Evolutionary conservation across 2,888 invertebrate species (phyloP), one percentile per base, ranked within the genome.

Genomic region (Chorisops tibialis): DNA sequence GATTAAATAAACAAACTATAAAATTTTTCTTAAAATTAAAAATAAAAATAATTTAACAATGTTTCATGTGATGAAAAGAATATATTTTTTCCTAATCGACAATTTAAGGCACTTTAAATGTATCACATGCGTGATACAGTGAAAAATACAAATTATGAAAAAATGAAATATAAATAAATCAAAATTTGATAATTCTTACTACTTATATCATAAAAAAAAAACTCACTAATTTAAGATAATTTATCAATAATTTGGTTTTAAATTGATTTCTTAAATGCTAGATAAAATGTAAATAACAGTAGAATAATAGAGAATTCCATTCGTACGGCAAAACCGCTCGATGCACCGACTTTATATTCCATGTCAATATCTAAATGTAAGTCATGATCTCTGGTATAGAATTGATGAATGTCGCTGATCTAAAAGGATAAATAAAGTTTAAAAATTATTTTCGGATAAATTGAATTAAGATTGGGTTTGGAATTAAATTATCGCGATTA

Each of bases 331-430:
- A 43, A 19, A 16, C 45, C 45, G 16, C 65, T 63, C 39, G 76
- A 70, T 56, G 74, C 73, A 62, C 79, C 78, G 72, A 77, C 76
- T 71, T 78, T 78, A 56, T 77, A 77, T 72, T 79, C 79, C 76
- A 77, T 76, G 64, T 79, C 79, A 51, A 78, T 72, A 52, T 76
- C 78, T 7, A 75, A 69, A 22, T 75, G 74, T 63, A 78, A 70
- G 65, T 81, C 78, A n/a, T 83, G 83, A 65, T 85, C 84, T 37
- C 85, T 78, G 0, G 87, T 87, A 77, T 86, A 86, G 77, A 88
- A 88, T 72, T 86, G 87, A 78, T 87, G 87, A 61, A 87, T 84
- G 70, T 87, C 87, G 71, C 87, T 87, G 43, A 87, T 86, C 85
- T 85, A 77, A 2, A 79, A 78, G 24, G 62, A 51, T 38, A 43